A percentile compares a stretch with the other conserved stretches of the same genome.
Evolutionary conservation across 2,888 invertebrate species (phyloP).

Genomic region (Anaspis maculata): DNA sequence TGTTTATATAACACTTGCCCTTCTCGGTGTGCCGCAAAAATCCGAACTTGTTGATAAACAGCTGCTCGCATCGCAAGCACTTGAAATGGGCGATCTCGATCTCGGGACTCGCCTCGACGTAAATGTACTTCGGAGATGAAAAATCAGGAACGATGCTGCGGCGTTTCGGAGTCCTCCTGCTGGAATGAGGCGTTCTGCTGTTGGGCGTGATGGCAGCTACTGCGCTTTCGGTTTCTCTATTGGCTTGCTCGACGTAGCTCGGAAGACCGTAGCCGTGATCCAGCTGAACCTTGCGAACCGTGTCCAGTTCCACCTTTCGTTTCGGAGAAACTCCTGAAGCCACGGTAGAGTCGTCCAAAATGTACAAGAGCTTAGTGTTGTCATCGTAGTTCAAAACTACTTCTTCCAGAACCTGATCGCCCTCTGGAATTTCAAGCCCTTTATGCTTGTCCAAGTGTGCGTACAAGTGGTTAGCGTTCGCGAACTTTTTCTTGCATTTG

Average conservation of each 20-base stretch:
- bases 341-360: constrained; percentile 34
- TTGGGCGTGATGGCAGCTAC: too few species aligned
- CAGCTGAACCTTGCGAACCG: constrained; percentile 26
- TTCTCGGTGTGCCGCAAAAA: constrained; percentile 39
- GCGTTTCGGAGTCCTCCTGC: constrained; percentile 19
- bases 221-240: neutral
- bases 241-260: neutral
- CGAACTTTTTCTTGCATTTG: constrained; percentile 31
- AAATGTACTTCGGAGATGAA: constrained; percentile 32
- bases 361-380: constrained; percentile 33
- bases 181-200: neutral
- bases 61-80: constrained; percentile 38
- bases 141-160: constrained; percentile 34
- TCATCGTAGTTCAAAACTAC: constrained; percentile 25
- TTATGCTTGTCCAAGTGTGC: constrained; percentile 35
- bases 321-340: constrained; percentile 37
- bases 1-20: constrained; percentile 39
- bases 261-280: constrained; percentile 40
- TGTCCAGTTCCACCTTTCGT: constrained; percentile 12
- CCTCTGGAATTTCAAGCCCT: too few species aligned
- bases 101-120: constrained; percentile 32
- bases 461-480: constrained; percentile 30
- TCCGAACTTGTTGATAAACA: constrained; percentile 38
- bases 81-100: constrained; percentile 35
- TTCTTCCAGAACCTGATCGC: constrained; percentile 8